Base-by-base conservation (phyloP, 37 sponge, comb jelly and placozoan genomes). In the Petrosia ficiformis region DNA sequence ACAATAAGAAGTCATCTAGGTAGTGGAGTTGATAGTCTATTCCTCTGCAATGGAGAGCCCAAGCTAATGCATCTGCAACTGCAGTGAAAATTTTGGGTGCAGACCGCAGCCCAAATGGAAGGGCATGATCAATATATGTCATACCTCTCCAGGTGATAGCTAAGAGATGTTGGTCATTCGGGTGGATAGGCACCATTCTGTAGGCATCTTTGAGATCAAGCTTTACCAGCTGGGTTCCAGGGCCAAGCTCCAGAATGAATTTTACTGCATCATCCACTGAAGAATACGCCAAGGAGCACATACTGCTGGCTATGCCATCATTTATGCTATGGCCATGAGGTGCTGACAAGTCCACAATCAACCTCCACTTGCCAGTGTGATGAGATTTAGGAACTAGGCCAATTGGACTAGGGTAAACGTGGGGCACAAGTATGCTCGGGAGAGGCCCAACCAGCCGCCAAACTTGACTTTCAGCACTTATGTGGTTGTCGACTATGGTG, bases 321-420 rank as follows among this genome's bases (percentile, higher is more conserved):
- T n/a, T n/a, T n/a, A n/a, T n/a, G n/a, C n/a, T n/a, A n/a, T n/a
- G n/a, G n/a, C n/a, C n/a, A n/a, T n/a, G 11, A 26, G 5, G n/a
- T n/a, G 28, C 25, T 61, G 63, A 61, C 22, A 61, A 29, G 26
- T 61, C 63, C 11, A 61, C 63, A 26, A 61, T 61, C 63, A 61
- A 5, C 5, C 63, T 24, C 63, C 63, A 61, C 28, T 61, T 61
- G 28, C 26, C 63, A 26, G 63, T n/a, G 54, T 48, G 10, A 26
- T n/a, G 63, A 22, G 28, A 5, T 61, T 61, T 61, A n/a, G 63
- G 63, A 61, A 61, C 63, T 5, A 61, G 63, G 26, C 63, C 63
- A n/a, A 61, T n/a, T n/a, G 63, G 63, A 61, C 63, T 61, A n/a
- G 28, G 6, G 26, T 61, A 29, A 26, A 61, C 63, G n/a, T 6